Base-by-base conservation (phyloP, 2,888 invertebrate genomes). In the Uloborus plumipes region DNA sequence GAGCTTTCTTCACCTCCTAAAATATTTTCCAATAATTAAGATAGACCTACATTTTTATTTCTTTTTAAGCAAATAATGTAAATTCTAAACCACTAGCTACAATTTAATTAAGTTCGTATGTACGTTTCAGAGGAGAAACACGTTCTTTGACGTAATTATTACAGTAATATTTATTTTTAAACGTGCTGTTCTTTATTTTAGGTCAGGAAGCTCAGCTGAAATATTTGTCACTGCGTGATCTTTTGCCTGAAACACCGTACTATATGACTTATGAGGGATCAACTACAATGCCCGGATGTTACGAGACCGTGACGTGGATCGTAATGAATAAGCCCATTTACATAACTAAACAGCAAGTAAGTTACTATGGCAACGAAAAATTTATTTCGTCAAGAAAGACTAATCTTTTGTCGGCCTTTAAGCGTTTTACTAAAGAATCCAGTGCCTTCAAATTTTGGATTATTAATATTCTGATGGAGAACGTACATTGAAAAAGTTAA, bases 261-360 rank as follows among this genome's bases (percentile, higher is more conserved):
- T 99, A 97, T 91, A 95, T 99, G 91, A 99, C 99, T 49, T 99
- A 98, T 90, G 98, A 98, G 89, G 98, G 98, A 31, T 98, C 98
- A 86, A 94, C 97, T 87, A 98, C 99, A 76, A 96, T 96, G 90
- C 99, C 99, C 13, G 96, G 98, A 69, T 99, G 99, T 90, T 96
- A 98, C 94, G 99, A 99, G 90, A 98, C 98, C n/a, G 96, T 98
- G 55, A 96, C 98, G 82, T 99, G 99, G 99, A 93, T 99, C 88
- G 95, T 99, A 88, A 93, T 97, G 90, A 99, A 99, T 91, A 97
- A 96, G 90, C 98, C 98, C 85, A 95, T 98, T 89, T 98, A 97
- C 92, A 95, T 99, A 89, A 96, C 97, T 86, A 94, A 94, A 88
- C 95, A 96, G 89, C 97, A 98, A 94, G 98, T 98, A 90, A 90